Percentiles rank a stretch among this genome's conserved stretches.
These are phyloP conservation scores for Hydractinia symbiolongicarpus DNA, from an alignment of 30 jellyfish, hydroid and myxozoan genomes.

Conservation along the genomic window DNA sequence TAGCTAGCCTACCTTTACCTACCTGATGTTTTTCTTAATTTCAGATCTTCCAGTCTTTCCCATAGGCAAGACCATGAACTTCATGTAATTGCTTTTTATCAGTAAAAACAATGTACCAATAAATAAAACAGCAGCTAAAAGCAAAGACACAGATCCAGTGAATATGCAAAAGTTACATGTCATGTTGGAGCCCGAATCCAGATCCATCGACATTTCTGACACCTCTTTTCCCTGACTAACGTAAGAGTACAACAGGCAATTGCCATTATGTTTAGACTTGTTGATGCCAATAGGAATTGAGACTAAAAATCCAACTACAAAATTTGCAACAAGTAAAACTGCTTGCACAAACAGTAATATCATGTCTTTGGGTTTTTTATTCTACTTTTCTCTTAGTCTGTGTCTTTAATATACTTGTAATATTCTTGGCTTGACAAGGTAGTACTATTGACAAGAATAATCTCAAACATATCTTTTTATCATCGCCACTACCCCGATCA, in stretches of 20 bases:
- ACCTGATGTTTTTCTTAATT: too few species aligned
- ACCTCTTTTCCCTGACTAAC: neutral
- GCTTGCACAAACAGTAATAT: constrained; percentile 1
- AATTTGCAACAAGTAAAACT: neutral
- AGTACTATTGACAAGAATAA: too few species aligned
- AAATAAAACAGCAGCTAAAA: neutral
- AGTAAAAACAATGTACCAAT: neutral
- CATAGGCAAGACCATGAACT: too few species aligned
- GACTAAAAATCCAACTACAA: constrained; percentile 5
- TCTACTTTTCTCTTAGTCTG: too few species aligned
- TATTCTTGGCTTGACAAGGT: too few species aligned
- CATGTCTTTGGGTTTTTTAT: neutral
- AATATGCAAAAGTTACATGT: constrained; percentile 27
- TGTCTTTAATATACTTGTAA: too few species aligned
- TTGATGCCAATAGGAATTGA: constrained; percentile 24
- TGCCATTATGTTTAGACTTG: constrained; percentile 12
- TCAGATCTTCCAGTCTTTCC: too few species aligned
- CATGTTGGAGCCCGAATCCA: constrained; percentile 2
- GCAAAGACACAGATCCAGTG: constrained; percentile 21
- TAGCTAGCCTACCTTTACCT: too few species aligned
- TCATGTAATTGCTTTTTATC: too few species aligned
- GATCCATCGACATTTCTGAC: neutral
- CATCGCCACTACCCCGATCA: too few species aligned
- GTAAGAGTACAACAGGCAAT: constrained; percentile 12
- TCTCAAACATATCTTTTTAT: too few species aligned